phyloP scores from a whole-genome alignment of 1,140 invertebrate species.

The Dysdera silvatica region DNA sequence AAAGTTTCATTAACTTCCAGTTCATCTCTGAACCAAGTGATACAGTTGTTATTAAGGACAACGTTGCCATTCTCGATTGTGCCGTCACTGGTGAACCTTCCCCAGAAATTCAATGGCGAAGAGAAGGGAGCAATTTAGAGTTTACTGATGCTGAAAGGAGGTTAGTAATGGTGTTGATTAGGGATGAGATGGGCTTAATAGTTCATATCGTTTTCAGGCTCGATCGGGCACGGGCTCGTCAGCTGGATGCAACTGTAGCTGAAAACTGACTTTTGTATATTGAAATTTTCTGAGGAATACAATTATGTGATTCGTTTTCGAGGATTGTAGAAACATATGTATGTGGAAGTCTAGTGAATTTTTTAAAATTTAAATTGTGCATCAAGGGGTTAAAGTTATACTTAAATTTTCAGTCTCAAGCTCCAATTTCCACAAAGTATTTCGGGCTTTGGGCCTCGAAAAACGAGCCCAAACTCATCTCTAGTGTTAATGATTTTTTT shows the following conservation, averaged over 20 bases:
- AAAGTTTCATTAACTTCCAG: conserved; percentile 38
- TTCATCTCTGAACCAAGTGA: conserved; percentile 44
- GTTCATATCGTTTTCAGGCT: too few species aligned
- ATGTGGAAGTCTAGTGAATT: neutral
- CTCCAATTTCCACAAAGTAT: too few species aligned
- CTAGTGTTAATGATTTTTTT: neutral
- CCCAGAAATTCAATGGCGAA: conserved; percentile 43
- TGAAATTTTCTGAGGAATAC: neutral
- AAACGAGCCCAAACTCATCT: too few species aligned
- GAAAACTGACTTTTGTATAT: too few species aligned
- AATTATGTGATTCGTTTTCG: neutral
- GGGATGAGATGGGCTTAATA: neutral
- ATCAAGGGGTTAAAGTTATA: too few species aligned
- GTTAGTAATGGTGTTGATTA: conserved; percentile 24
- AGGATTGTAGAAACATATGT: neutral
- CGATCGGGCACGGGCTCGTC: too few species aligned
- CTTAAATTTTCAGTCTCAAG: neutral
- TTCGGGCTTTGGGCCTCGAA: too few species aligned
- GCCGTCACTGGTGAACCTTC: conserved; percentile 37
- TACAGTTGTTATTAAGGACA: conserved; percentile 41
- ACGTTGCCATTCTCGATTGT: conserved; percentile 43
- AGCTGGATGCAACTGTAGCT: too few species aligned
- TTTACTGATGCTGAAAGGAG: conserved; percentile 38
- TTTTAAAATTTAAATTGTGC: too few species aligned
- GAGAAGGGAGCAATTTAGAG: conserved; percentile 39